phyloP scores from a whole-genome alignment of 2,113 vertebrate genomes.

The Lepisosteus oculatus region DNA sequence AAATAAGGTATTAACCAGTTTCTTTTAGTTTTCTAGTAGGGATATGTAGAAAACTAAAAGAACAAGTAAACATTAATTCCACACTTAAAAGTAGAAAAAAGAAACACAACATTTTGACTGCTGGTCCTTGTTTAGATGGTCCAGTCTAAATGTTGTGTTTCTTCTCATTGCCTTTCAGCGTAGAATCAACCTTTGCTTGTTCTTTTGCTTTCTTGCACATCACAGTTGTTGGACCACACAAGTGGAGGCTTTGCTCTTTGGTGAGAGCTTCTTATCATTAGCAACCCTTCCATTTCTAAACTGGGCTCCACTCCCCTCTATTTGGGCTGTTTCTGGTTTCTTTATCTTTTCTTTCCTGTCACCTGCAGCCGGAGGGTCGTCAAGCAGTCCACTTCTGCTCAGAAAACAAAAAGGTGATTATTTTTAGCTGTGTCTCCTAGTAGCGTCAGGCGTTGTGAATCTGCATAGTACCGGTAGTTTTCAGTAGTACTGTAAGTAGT shows the following conservation, averaged over 20 bases:
- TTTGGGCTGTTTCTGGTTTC: constrained; percentile 45
- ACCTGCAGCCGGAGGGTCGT: constrained; percentile 87
- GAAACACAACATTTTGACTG: no score
- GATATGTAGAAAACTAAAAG: neutral
- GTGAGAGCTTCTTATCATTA: neutral
- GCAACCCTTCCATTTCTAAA: neutral
- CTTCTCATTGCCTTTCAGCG: no score
- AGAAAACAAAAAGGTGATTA: constrained; percentile 97
- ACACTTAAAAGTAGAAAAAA: no score
- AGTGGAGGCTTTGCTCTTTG: neutral
- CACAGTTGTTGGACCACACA: neutral
- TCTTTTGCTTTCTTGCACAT: neutral
- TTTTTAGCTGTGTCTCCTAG: constrained; percentile 15
- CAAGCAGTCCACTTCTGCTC: constrained; percentile 90
- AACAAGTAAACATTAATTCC: no score
- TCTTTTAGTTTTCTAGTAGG: no score
- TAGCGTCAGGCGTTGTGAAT: neutral
- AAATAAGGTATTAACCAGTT: no score
- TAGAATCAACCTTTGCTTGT: no score
- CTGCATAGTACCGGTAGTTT: neutral
- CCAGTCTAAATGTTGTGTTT: no score
- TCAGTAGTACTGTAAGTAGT: neutral
- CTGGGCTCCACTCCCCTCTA: constrained; percentile 11
- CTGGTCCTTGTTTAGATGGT: no score
- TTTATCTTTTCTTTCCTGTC: constrained; percentile 77